These are phyloP conservation scores for Drosophila biarmipes DNA, from an alignment of 1,140 invertebrate species.

Conservation along the genomic window DNA sequence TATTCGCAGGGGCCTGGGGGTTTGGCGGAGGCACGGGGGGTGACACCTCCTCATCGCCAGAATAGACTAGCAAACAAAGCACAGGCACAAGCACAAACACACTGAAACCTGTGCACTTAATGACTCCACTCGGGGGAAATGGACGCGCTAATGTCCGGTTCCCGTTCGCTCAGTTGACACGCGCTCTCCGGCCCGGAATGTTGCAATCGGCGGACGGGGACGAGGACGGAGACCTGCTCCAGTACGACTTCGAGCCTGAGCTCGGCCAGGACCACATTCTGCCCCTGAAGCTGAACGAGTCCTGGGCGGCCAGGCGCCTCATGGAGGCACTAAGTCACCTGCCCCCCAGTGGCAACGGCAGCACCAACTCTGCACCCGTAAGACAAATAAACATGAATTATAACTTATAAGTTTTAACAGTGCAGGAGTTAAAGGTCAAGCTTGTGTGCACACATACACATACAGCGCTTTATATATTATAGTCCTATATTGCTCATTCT, in stretches of 20 bases:
- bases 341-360: slow-evolving; percentile 56
- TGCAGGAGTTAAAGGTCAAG: background rate
- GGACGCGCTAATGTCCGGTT: slow-evolving; percentile 67
- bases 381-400: slow-evolving; percentile 1
- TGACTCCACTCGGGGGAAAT: slow-evolving; percentile 64
- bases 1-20: slow-evolving; percentile 18
- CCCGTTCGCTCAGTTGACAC: slow-evolving; percentile 61
- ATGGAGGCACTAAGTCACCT: slow-evolving; percentile 77
- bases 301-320: slow-evolving; percentile 86
- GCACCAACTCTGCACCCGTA: slow-evolving; percentile 67
- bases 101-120: slow-evolving; percentile 45
- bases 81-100: slow-evolving; percentile 11
- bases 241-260: slow-evolving; percentile 26
- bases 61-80: slow-evolving; percentile 44
- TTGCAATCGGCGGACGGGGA: slow-evolving; percentile 48
- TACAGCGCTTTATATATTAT: too few species aligned
- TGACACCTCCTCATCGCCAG: slow-evolving; percentile 51
- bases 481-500: too few species aligned
- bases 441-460: too few species aligned
- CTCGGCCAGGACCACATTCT: slow-evolving; percentile 72
- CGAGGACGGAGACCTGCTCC: slow-evolving; percentile 14
- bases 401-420: background rate
- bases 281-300: slow-evolving; percentile 85
- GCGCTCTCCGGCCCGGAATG: slow-evolving; percentile 59
- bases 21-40: background rate